These are phyloP conservation scores for Drosophila anomalipes DNA, from an alignment of 2,888 invertebrate genomes.

Conservation along the genomic window DNA sequence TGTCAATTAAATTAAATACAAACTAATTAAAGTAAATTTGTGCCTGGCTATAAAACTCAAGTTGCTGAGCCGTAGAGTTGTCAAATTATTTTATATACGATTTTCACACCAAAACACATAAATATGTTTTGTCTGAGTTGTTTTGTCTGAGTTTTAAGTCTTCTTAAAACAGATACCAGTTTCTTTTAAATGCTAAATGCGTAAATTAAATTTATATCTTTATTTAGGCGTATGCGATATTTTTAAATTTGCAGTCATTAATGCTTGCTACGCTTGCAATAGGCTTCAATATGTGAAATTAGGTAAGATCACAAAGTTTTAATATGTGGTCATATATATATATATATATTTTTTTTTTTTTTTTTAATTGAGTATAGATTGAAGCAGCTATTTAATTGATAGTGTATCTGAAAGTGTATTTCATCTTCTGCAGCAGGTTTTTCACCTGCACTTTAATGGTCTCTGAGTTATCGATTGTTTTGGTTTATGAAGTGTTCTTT, in stretches of 20 bases:
- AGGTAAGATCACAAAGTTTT: neutral
- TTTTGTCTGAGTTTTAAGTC: conserved; percentile 12
- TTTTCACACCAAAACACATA: conserved; percentile 25
- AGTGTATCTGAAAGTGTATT: neutral
- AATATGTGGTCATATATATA: neutral
- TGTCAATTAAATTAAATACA: conserved; percentile 75
- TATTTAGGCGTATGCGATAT: conserved; percentile 13
- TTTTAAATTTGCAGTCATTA: conserved; percentile 5
- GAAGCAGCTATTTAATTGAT: neutral
- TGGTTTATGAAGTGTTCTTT: conserved; percentile 5
- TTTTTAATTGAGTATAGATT: neutral
- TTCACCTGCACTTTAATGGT: conserved; percentile 21
- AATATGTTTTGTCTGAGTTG: conserved; percentile 2
- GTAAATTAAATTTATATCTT: conserved; percentile 31
- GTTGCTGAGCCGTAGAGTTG: neutral
- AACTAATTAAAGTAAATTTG: conserved; percentile 66
- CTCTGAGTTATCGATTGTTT: neutral
- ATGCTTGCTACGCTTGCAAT: neutral
- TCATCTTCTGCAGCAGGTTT: neutral
- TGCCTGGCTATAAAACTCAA: conserved; percentile 23
- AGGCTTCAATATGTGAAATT: neutral
- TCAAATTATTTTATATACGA: conserved; percentile 3
- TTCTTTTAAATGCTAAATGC: conserved; percentile 32
- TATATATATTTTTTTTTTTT: too few relatives aligned
- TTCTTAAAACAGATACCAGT: conserved; percentile 19